phyloP scores from a whole-genome alignment of 2,888 invertebrate genomes.

The Blastobasis adustella region DNA sequence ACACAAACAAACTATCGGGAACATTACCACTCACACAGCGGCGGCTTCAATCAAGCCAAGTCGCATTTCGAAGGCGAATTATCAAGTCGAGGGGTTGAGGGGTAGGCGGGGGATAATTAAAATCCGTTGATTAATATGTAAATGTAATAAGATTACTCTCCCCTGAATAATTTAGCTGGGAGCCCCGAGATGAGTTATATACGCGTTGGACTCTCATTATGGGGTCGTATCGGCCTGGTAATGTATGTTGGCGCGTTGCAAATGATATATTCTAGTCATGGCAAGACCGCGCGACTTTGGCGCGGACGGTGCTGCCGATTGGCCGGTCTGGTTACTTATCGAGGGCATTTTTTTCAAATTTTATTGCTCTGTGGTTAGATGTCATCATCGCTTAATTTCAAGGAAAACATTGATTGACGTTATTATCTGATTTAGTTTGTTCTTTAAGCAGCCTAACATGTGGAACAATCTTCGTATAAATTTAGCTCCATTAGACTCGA shows the following conservation, averaged over 20 bases:
- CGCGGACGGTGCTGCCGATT: no score
- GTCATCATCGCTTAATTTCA: no score
- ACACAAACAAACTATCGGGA: conserved; percentile 53
- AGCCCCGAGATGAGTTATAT: conserved; percentile 68
- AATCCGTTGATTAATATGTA: conserved; percentile 99
- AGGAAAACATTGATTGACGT: no score
- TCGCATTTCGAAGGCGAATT: conserved; percentile 71
- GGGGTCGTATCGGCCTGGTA: conserved; percentile 26
- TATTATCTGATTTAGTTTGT: no score
- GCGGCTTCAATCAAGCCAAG: conserved; percentile 61
- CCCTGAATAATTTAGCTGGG: conserved; percentile 84
- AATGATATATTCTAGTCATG: no score
- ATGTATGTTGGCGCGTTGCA: conserved; percentile 23
- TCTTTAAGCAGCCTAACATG: no score
- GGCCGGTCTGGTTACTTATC: no score
- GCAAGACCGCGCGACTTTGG: no score
- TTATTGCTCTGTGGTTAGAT: no score
- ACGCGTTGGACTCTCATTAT: conserved; percentile 61
- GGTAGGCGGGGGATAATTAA: conserved; percentile 90
- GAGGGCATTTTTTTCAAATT: no score
- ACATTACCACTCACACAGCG: conserved; percentile 48
- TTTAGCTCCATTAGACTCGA: no score
- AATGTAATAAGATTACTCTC: conserved; percentile 98
- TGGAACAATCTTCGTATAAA: no score
- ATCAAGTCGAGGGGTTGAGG: conserved; percentile 41